Conservation (phyloP, 2,113 vertebrate species). For the Caracal caracal region DNA sequence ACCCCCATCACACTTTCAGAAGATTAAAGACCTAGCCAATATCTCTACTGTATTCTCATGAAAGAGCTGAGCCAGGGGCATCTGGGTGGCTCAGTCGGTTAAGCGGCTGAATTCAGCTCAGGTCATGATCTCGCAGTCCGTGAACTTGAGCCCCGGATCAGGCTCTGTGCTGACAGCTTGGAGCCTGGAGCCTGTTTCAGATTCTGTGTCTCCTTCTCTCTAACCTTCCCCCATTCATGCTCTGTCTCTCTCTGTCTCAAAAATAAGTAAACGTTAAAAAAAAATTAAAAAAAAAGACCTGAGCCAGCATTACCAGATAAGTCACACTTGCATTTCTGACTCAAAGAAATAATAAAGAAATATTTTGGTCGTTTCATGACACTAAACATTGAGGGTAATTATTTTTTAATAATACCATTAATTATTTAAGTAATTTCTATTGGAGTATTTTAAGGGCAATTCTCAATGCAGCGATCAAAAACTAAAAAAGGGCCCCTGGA, state of each 20-base stretch:
- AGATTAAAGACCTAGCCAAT: not conserved
- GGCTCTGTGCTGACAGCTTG: too few species aligned
- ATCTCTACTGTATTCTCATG: not conserved
- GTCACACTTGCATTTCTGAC: not conserved
- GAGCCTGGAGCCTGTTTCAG: too few species aligned
- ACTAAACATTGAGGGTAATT: not conserved
- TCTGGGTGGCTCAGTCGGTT: too few species aligned
- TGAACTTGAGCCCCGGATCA: too few species aligned
- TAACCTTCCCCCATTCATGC: too few species aligned
- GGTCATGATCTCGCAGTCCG: too few species aligned
- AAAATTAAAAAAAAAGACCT: not conserved
- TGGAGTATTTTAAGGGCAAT: not conserved
- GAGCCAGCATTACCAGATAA: not conserved
- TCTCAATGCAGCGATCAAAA: not conserved
- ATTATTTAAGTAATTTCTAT: not conserved
- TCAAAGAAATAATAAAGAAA: not conserved
- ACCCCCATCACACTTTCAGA: not conserved
- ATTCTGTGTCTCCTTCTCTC: too few species aligned
- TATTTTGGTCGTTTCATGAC: not conserved
- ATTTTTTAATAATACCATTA: not conserved
- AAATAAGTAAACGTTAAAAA: too few species aligned
- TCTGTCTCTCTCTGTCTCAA: too few species aligned
- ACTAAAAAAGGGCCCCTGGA: not conserved
- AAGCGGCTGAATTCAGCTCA: too few species aligned
- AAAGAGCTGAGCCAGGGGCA: not conserved